These are phyloP conservation scores for Himantopus leucocephalus DNA, from an alignment of 2,113 vertebrate species.

Conservation along the genomic window DNA sequence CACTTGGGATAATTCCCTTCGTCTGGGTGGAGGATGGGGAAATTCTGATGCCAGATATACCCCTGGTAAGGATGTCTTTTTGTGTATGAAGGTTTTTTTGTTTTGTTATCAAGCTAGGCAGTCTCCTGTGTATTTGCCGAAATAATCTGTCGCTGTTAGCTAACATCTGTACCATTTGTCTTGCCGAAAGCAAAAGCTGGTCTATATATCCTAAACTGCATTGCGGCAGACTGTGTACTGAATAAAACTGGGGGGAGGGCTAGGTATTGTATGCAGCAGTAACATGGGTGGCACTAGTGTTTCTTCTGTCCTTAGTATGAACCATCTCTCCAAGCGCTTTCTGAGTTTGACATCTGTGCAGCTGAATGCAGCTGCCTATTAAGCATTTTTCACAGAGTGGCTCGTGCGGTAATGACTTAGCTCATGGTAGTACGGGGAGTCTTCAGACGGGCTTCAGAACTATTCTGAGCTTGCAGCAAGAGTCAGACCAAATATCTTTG, in stretches of 20 bases:
- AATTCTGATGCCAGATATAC: slow-evolving; percentile 92
- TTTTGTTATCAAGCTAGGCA: not conserved
- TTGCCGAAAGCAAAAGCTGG: not conserved
- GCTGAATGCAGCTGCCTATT: not conserved
- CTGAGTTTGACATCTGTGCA: not conserved
- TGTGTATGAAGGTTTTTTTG: not conserved
- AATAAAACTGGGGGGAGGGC: no score
- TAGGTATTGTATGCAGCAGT: not conserved
- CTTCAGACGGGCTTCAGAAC: not conserved
- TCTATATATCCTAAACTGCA: accelerated
- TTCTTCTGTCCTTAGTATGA: not conserved
- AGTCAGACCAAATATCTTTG: not conserved
- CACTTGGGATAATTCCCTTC: slow-evolving; percentile 89
- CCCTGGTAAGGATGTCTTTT: slow-evolving; percentile 81
- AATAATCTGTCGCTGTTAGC: not conserved
- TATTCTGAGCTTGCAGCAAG: not conserved
- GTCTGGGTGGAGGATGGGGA: slow-evolving; percentile 89
- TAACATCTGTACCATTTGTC: not conserved
- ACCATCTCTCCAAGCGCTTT: accelerated
- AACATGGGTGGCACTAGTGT: accelerated
- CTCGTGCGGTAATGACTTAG: not conserved
- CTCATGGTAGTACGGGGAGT: not conserved
- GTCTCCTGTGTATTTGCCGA: not conserved
- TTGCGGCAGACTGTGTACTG: not conserved
- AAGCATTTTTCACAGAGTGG: not conserved